These are phyloP conservation scores for Lithophane socia DNA, from an alignment of 2,888 invertebrate species.

Conservation along the genomic window DNA sequence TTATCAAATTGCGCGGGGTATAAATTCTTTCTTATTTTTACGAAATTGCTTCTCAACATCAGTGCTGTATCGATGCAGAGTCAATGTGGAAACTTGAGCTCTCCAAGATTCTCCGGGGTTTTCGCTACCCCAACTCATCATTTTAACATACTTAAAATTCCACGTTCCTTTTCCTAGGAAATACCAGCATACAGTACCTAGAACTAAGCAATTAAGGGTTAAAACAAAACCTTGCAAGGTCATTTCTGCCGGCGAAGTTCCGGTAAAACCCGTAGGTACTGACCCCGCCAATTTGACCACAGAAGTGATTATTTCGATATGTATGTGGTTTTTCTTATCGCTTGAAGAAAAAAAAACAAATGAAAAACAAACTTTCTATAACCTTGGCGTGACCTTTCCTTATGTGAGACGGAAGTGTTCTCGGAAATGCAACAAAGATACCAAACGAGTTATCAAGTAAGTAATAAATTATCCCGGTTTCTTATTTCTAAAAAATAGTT, in stretches of 20 bases:
- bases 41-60: neutral
- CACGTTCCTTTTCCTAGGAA: conserved; percentile 27
- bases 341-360: conserved; percentile 61
- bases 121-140: neutral
- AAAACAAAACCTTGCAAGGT: conserved; percentile 57
- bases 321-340: conserved; percentile 63
- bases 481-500: conserved; percentile 54
- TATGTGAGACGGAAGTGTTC: conserved; percentile 52
- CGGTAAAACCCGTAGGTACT: conserved; percentile 58
- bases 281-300: conserved; percentile 39
- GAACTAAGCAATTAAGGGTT: conserved; percentile 52
- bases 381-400: conserved; percentile 66
- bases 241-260: conserved; percentile 30
- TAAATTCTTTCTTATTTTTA: neutral
- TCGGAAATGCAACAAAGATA: conserved; percentile 57
- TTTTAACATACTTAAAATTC: neutral
- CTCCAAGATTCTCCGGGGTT: neutral
- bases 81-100: neutral
- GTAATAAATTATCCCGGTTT: conserved; percentile 29
- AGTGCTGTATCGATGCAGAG: no score
- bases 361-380: conserved; percentile 67
- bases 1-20: no score
- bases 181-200: conserved; percentile 14
- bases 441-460: conserved; percentile 46
- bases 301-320: conserved; percentile 54